A percentile compares a stretch with the other conserved stretches of the same genome.
phyloP scores from a whole-genome alignment of 1,140 invertebrate genomes.

The Drosophila athabasca region DNA sequence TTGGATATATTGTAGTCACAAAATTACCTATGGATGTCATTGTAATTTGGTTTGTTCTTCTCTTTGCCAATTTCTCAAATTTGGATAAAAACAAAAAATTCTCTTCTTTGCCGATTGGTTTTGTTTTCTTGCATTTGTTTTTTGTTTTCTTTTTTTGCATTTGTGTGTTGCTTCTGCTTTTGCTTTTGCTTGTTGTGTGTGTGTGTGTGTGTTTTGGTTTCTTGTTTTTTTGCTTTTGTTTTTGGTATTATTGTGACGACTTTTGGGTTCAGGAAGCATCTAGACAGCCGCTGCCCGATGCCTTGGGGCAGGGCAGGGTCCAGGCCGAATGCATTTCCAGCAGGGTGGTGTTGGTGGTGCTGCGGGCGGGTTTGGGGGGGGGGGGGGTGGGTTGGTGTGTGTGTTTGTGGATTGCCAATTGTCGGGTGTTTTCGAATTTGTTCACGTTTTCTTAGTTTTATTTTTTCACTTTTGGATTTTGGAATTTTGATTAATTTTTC shows the following conservation, averaged over 20 bases:
- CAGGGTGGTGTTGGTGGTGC: conserved; percentile 2
- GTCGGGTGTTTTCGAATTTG: conserved; percentile 21
- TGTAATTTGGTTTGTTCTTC: conserved; percentile 71
- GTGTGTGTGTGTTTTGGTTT: conserved; percentile 3
- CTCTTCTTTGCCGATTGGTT: conserved; percentile 44
- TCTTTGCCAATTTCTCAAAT: conserved; percentile 48
- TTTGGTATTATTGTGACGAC: conserved; percentile 41
- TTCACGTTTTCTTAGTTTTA: conserved; percentile 8
- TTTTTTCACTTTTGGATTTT: conserved; percentile 14
- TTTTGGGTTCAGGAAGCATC: conserved; percentile 42
- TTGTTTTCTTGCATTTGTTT: conserved; percentile 11
- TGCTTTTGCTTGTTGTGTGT: conserved; percentile 1
- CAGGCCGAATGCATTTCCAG: conserved; percentile 32
- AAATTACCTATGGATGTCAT: conserved; percentile 83
- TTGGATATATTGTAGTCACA: conserved; percentile 13
- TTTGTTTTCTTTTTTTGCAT: conserved; percentile 37
- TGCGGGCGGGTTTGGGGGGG: background rate
- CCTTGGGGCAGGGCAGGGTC: conserved; percentile 23
- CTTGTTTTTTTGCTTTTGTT: conserved; percentile 26
- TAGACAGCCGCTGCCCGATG: conserved; percentile 33
- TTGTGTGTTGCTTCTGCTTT: conserved; percentile 21
- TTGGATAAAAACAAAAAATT: conserved; percentile 53
- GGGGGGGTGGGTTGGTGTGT: too few relatives aligned
- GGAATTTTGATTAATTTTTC: background rate
- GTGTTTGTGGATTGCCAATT: conserved; percentile 27